Evolutionary conservation across 2,113 vertebrate species (phyloP).

Genomic region (Polyodon spathula): DNA sequence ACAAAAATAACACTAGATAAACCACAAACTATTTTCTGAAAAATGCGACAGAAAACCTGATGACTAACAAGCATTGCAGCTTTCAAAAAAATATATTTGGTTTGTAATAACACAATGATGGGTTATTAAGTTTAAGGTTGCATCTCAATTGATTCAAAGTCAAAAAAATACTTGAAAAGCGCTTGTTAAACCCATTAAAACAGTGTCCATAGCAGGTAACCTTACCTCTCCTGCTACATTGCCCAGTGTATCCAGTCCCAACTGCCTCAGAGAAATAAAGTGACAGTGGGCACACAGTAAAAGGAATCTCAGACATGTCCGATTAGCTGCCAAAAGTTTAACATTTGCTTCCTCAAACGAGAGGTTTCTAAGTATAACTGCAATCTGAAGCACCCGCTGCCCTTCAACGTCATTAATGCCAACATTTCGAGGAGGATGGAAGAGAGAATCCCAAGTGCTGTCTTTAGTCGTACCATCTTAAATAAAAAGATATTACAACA

Average conservation of each 20-base stretch:
- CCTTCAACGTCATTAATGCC: conserved; percentile 95
- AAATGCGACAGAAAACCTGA: too few relatives aligned
- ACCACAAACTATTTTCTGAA: too few relatives aligned
- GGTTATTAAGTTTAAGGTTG: too few relatives aligned
- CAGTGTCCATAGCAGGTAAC: too few relatives aligned
- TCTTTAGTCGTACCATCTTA: conserved; percentile 68
- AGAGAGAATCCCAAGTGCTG: conserved; percentile 74
- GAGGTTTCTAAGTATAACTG: conserved; percentile 93
- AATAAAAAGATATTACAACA: conserved; percentile 12
- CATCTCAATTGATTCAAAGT: too few relatives aligned
- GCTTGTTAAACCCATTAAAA: too few relatives aligned
- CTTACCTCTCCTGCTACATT: conserved; percentile 96
- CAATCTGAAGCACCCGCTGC: conserved; percentile 94
- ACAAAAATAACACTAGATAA: too few relatives aligned
- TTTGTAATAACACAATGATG: too few relatives aligned
- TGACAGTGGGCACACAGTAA: conserved; percentile 95
- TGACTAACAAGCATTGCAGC: too few relatives aligned
- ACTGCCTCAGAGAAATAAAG: conserved; percentile 93
- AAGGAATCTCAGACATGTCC: conserved; percentile 98
- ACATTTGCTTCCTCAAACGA: conserved; percentile 97
- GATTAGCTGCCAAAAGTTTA: conserved; percentile 97
- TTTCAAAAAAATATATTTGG: too few relatives aligned
- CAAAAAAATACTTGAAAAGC: too few relatives aligned
- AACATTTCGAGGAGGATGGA: conserved; percentile 83
- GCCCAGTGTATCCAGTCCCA: conserved; percentile 94